phyloP scores from a whole-genome alignment of 2,888 invertebrate species.

The Diploptera punctata region DNA sequence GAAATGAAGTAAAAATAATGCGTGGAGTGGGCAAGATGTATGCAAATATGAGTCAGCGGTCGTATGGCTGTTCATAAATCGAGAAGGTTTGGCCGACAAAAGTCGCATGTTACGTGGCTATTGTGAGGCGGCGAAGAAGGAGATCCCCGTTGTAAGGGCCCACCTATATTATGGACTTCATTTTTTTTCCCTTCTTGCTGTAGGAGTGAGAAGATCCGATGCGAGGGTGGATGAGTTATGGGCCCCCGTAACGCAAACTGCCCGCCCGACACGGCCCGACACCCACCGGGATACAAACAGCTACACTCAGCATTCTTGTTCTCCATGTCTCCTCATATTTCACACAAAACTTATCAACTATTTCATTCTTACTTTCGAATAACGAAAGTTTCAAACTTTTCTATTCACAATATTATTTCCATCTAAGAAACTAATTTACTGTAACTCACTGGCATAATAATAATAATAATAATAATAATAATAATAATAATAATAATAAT shows the following conservation, averaged over 20 bases:
- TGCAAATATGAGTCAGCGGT: neutral
- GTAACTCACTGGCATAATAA: too few relatives aligned
- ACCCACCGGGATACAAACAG: neutral
- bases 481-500: too few relatives aligned
- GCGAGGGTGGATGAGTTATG: constrained; percentile 24
- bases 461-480: too few relatives aligned
- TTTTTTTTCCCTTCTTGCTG: neutral
- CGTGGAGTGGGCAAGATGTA: too few relatives aligned
- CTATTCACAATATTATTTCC: too few relatives aligned
- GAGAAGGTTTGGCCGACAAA: neutral
- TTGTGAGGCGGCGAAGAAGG: neutral
- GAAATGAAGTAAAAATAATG: too few relatives aligned
- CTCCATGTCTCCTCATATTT: too few relatives aligned
- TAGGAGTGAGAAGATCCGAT: neutral
- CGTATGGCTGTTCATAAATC: neutral
- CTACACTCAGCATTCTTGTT: neutral
- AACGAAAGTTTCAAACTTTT: too few relatives aligned
- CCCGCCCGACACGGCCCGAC: neutral
- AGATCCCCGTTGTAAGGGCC: neutral
- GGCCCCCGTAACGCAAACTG: constrained; percentile 24
- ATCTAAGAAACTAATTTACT: too few relatives aligned
- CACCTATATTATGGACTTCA: constrained; percentile 23
- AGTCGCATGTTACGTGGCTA: constrained; percentile 20
- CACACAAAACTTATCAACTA: too few relatives aligned
- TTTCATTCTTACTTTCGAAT: too few relatives aligned